Conservation (phyloP, 2,888 invertebrate genomes). For the Hirtodrosophila alboralis region DNA sequence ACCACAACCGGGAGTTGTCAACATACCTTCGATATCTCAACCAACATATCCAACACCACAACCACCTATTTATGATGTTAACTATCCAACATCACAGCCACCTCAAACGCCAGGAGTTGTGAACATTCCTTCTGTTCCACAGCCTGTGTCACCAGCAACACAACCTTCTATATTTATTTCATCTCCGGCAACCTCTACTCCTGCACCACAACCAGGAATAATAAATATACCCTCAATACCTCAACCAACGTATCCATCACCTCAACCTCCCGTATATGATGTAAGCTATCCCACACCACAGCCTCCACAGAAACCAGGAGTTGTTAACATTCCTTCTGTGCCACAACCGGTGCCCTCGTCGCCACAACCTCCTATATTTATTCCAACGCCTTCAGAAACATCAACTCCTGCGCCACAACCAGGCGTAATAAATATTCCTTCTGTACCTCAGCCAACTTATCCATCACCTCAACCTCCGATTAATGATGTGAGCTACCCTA, state of each 20-base stretch:
- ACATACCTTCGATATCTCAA: conserved; percentile 40
- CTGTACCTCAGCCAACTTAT: not conserved
- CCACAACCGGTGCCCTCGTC: conserved; percentile 5
- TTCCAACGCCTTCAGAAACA: too few species aligned
- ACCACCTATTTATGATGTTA: conserved; percentile 5
- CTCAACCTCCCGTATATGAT: conserved; percentile 4
- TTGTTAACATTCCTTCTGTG: not conserved
- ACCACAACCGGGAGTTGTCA: conserved; percentile 31
- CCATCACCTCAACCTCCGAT: conserved; percentile 1
- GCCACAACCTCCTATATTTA: too few species aligned
- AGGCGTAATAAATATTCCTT: conserved; percentile 35
- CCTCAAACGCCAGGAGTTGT: conserved; percentile 21
- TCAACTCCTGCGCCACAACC: too few species aligned
- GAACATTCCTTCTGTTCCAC: conserved; percentile 18
- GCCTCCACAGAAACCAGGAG: not conserved
- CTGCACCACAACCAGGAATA: conserved; percentile 19
- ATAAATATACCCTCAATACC: conserved; percentile 33
- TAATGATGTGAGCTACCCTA: conserved; percentile 48
- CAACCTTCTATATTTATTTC: conserved; percentile 20
- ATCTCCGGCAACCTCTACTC: conserved; percentile 5
- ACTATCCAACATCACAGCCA: conserved; percentile 17
- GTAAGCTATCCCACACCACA: conserved; percentile 7
- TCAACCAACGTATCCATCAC: conserved; percentile 30
- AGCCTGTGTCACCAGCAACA: conserved; percentile 5
- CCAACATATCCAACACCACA: conserved; percentile 54